A percentile compares a stretch with the other conserved stretches of the same genome.
Conservation (phyloP, 2,113 vertebrate species). For the Clinocottus analis region DNA sequence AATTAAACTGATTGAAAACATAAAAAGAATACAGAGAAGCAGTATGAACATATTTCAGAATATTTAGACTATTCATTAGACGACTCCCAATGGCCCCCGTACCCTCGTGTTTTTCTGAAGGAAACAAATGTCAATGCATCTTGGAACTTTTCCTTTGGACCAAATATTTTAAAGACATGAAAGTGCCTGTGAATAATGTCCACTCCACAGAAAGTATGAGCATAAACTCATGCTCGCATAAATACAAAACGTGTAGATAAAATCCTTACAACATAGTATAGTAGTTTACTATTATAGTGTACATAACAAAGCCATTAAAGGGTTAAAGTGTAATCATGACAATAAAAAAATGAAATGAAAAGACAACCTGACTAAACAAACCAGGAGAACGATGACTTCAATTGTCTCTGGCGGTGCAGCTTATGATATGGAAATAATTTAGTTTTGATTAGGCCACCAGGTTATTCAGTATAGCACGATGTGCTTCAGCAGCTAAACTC, state of each 20-base stretch:
- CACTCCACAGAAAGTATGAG: neutral
- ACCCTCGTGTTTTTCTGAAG: neutral
- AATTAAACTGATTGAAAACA: neutral
- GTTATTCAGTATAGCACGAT: constrained; percentile 54
- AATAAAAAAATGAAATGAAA: constrained; percentile 12
- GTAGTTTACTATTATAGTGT: too few species aligned
- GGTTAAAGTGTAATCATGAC: neutral
- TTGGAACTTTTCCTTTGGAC: neutral
- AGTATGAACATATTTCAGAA: neutral
- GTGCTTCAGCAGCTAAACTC: constrained; percentile 79
- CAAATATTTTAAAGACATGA: neutral
- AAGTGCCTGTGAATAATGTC: neutral
- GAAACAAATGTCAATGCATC: neutral
- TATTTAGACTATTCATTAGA: neutral
- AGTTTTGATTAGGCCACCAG: constrained; percentile 69
- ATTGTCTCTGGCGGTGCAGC: constrained; percentile 39
- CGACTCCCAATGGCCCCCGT: neutral
- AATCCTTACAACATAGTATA: too few species aligned
- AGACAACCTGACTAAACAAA: constrained; percentile 40
- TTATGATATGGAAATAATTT: constrained; percentile 78
- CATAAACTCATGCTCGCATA: neutral
- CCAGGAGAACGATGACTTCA: constrained; percentile 34
- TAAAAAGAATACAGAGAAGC: neutral
- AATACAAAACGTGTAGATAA: neutral
- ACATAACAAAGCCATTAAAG: neutral